A percentile compares a stretch with the other conserved stretches of the same genome.
Evolutionary conservation across 2,113 vertebrate species (phyloP).

Genomic region (Dermatemys mawii): DNA sequence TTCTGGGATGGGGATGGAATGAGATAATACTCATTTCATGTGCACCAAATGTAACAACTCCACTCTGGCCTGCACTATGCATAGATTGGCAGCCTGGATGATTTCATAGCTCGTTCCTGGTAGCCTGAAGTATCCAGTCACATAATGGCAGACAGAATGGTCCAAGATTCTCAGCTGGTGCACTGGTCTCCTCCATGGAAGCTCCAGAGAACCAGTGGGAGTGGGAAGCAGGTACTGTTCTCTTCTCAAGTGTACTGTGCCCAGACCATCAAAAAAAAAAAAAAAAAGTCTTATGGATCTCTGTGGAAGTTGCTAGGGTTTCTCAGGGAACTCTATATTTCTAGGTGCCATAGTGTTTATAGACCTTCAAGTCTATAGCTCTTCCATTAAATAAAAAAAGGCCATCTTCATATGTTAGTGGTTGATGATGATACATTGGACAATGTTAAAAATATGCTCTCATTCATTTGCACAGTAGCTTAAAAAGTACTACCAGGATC

Average conservation of each 20-base stretch:
- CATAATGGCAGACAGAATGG: neutral
- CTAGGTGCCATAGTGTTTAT: neutral
- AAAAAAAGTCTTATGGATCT: neutral
- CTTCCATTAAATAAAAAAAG: neutral
- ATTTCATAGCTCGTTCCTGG: neutral
- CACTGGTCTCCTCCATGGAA: neutral
- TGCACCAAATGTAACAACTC: neutral
- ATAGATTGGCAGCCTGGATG: neutral
- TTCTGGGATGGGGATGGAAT: neutral
- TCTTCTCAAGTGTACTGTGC: neutral
- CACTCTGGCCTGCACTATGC: neutral
- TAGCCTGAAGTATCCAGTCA: neutral
- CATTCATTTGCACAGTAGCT: neutral
- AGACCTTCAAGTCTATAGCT: neutral
- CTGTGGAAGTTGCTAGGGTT: neutral
- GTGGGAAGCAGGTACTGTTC: neutral
- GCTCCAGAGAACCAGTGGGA: neutral
- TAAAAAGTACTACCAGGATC: neutral
- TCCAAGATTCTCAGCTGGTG: neutral
- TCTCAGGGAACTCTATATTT: neutral
- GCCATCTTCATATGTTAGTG: neutral
- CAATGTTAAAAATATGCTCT: neutral
- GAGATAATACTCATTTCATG: neutral
- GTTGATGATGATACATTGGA: neutral
- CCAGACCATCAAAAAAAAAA: neutral